These are phyloP conservation scores for Automeris io DNA, from an alignment of 2,888 invertebrate species.

Conservation along the genomic window DNA sequence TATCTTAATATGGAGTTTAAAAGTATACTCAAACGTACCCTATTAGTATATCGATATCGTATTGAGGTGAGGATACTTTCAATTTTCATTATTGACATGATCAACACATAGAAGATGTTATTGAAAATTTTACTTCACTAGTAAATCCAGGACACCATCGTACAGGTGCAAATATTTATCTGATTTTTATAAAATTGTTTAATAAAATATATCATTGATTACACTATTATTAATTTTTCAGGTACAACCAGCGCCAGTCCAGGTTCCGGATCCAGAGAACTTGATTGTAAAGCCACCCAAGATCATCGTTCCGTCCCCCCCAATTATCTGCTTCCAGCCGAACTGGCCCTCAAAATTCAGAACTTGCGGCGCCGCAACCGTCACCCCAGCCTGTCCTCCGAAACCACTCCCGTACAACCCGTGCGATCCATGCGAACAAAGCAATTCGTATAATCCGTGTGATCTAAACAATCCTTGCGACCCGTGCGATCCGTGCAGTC, in stretches of 20 bases:
- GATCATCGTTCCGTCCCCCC: slow-evolving; percentile 46
- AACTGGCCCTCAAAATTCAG: slow-evolving; percentile 38
- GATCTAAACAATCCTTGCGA: slow-evolving; percentile 6
- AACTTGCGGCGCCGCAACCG: slow-evolving; percentile 32
- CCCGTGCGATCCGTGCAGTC: slow-evolving; percentile 1
- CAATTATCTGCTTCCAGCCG: slow-evolving; percentile 48
- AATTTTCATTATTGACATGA: too few species aligned
- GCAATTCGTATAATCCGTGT: too few species aligned
- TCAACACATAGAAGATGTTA: too few species aligned
- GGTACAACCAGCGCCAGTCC: slow-evolving; percentile 43
- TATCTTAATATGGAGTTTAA: too few species aligned
- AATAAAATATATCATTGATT: not conserved
- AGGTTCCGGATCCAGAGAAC: slow-evolving; percentile 32
- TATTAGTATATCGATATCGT: too few species aligned
- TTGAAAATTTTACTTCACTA: too few species aligned
- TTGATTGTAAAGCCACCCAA: slow-evolving; percentile 45
- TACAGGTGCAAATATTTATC: too few species aligned
- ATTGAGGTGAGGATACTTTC: too few species aligned
- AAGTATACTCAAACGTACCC: too few species aligned
- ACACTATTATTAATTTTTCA: slow-evolving; percentile 18
- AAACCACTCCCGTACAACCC: slow-evolving; percentile 7
- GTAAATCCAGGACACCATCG: too few species aligned
- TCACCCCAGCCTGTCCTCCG: slow-evolving; percentile 12
- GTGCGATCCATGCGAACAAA: slow-evolving; percentile 2
- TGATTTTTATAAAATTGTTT: too few species aligned